Percentiles rank a stretch among this genome's conserved stretches.
phyloP scores from a whole-genome alignment of 2,113 vertebrate species.

The Ursus arctos region DNA sequence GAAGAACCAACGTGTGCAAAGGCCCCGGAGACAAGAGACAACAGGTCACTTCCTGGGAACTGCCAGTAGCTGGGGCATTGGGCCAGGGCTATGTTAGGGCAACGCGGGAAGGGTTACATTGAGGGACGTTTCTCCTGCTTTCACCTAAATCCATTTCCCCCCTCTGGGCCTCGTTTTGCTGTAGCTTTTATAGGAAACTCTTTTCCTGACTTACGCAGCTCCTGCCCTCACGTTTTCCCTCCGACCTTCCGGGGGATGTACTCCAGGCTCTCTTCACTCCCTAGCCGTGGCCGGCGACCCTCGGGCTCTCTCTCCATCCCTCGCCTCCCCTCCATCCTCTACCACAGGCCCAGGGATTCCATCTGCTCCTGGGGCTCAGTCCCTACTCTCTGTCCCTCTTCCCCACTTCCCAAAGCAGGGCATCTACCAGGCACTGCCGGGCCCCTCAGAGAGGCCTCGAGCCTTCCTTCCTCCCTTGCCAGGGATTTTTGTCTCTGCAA shows the following conservation, averaged over 20 bases:
- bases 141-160: background rate
- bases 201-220: background rate
- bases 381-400: background rate
- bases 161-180: background rate
- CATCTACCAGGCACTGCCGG: accelerated
- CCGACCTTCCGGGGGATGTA: no score
- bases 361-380: background rate
- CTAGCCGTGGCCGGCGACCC: background rate
- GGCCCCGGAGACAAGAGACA: background rate
- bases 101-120: accelerated
- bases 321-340: background rate
- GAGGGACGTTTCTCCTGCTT: background rate
- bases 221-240: no score
- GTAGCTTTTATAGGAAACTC: background rate
- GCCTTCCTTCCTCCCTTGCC: background rate
- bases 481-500: background rate
- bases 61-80: accelerated
- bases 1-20: background rate
- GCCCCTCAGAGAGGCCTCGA: background rate
- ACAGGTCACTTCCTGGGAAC: background rate
- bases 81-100: background rate
- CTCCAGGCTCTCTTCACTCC: background rate
- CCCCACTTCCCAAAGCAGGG: background rate
- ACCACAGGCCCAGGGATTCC: background rate
- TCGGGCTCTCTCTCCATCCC: background rate